Percentiles rank a stretch among this genome's conserved stretches.
Evolutionary conservation across 2,113 vertebrate genomes (phyloP).

Genomic region (Rhea americana): DNA sequence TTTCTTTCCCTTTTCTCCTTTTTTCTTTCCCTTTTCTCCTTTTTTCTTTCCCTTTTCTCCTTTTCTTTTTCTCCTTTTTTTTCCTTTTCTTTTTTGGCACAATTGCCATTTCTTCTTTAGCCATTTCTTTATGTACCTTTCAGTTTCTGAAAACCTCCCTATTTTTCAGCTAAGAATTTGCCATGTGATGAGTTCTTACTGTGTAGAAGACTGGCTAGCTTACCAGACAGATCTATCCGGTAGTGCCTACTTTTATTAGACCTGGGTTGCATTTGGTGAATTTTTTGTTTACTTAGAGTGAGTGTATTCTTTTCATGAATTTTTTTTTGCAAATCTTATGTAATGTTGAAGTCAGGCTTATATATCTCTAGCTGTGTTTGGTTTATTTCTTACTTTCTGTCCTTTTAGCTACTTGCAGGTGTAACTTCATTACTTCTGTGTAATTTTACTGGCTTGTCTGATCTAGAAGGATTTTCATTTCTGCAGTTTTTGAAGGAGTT

Average conservation of each 20-base stretch:
- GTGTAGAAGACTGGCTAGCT: background rate
- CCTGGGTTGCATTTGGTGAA: background rate
- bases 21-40: too few relatives aligned
- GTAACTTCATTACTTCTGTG: background rate
- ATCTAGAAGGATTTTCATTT: background rate
- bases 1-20: too few relatives aligned
- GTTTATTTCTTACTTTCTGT: background rate
- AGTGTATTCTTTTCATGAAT: background rate
- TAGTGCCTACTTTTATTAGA: background rate
- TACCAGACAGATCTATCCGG: background rate
- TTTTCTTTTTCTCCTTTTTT: too few relatives aligned
- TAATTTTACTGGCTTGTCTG: background rate
- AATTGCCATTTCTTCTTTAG: background rate
- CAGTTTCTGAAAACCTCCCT: background rate
- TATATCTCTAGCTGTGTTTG: background rate
- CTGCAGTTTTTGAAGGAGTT: background rate
- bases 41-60: too few relatives aligned
- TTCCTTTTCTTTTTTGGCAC: background rate
- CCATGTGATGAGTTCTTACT: rapidly evolving
- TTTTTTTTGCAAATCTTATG: background rate
- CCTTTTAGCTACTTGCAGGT: background rate
- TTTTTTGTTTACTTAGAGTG: background rate
- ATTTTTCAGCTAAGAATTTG: background rate
- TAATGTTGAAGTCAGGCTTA: background rate
- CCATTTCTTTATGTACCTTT: background rate